These are phyloP conservation scores for Poecilobothrus nobilitatus DNA, from an alignment of 2,888 invertebrate genomes.

Conservation along the genomic window DNA sequence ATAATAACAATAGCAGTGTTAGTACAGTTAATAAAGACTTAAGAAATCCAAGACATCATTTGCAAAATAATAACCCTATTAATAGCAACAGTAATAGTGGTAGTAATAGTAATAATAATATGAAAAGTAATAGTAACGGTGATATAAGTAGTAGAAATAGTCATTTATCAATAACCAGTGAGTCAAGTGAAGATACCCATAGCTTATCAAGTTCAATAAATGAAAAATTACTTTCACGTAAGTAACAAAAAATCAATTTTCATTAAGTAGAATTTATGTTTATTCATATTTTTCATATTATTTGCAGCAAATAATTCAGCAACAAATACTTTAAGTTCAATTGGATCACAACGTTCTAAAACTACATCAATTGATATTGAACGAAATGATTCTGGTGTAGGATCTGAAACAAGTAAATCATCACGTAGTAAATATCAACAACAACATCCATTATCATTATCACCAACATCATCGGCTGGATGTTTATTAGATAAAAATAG, in stretches of 20 bases:
- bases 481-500: constrained; percentile 50
- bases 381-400: constrained; percentile 86
- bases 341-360: constrained; percentile 44
- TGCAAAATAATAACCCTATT: constrained; percentile 26
- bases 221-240: constrained; percentile 45
- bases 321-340: constrained; percentile 17
- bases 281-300: no score
- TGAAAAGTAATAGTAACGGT: constrained; percentile 24
- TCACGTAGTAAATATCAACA: constrained; percentile 63
- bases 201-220: constrained; percentile 54
- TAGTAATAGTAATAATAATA: constrained; percentile 12
- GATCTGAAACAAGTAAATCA: constrained; percentile 83
- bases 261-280: no score
- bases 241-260: background rate
- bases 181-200: constrained; percentile 72
- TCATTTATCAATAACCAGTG: constrained; percentile 71
- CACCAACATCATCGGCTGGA: constrained; percentile 37
- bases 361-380: constrained; percentile 59
- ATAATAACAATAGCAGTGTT: background rate
- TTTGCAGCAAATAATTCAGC: constrained; percentile 9
- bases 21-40: constrained; percentile 33
- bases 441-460: constrained; percentile 42
- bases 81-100: background rate
- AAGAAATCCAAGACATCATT: background rate
- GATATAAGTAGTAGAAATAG: constrained; percentile 62